Conservation (phyloP, 2,113 vertebrate genomes). For the Hyaena hyaena region DNA sequence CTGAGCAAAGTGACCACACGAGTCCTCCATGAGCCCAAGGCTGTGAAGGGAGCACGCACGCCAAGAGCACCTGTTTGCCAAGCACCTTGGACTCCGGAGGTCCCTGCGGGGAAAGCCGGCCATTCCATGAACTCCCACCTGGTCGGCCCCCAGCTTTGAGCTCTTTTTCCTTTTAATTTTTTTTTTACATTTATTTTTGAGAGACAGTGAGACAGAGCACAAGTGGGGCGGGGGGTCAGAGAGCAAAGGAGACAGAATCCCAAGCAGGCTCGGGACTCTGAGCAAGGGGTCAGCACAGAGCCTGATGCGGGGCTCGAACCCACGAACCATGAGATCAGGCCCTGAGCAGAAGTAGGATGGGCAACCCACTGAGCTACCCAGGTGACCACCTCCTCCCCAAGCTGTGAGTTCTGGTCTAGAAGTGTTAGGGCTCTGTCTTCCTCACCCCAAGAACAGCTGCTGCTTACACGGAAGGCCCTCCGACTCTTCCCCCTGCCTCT, state of each 20-base stretch:
- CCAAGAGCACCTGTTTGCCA: fast-evolving
- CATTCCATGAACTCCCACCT: fast-evolving
- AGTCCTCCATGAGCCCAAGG: fast-evolving
- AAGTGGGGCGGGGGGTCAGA: no score
- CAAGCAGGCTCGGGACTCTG: no score
- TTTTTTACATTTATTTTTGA: no score
- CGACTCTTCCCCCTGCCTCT: not conserved
- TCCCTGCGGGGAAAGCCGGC: not conserved
- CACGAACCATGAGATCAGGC: no score
- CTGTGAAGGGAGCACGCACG: no score
- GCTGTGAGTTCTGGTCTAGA: not conserved
- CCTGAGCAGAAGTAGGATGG: no score
- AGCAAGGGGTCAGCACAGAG: no score
- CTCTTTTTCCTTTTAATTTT: not conserved
- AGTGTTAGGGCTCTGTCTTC: fast-evolving
- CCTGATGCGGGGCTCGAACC: no score
- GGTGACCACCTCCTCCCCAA: no score
- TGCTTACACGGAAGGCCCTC: not conserved
- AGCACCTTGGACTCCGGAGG: not conserved
- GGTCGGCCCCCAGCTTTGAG: fast-evolving
- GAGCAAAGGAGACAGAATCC: no score
- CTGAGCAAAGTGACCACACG: not conserved
- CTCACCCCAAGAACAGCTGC: not conserved
- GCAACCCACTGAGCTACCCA: no score
- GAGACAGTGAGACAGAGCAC: no score